These are phyloP conservation scores for Rosalia funebris DNA, from an alignment of 2,888 invertebrate species.

Conservation along the genomic window DNA sequence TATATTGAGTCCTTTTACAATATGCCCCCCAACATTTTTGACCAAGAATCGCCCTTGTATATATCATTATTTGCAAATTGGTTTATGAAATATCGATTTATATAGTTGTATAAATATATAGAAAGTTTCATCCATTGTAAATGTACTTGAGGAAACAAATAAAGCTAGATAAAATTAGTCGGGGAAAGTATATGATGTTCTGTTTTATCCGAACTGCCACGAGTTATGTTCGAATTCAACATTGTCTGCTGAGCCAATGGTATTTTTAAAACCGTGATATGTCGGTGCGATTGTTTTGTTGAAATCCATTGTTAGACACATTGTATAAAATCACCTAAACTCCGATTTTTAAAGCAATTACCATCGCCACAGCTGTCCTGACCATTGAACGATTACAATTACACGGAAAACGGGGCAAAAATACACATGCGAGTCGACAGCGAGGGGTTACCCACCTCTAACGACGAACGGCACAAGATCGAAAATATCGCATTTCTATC, in stretches of 20 bases:
- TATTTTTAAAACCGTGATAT: conserved; percentile 13
- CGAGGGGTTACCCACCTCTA: conserved; percentile 19
- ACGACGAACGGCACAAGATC: conserved; percentile 15
- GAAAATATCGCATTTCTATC: conserved; percentile 23
- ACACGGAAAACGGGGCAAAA: conserved; percentile 50
- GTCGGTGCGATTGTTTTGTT: conserved; percentile 42
- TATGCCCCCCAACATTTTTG: too few relatives aligned
- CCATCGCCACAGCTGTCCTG: conserved; percentile 53
- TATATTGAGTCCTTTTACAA: too few relatives aligned
- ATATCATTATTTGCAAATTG: too few relatives aligned
- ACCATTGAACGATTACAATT: conserved; percentile 54
- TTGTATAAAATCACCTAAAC: conserved; percentile 53
- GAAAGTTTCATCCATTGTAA: too few relatives aligned
- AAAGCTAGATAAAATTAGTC: too few relatives aligned
- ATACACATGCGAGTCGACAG: conserved; percentile 35
- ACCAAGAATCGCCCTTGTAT: too few relatives aligned
- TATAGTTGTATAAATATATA: too few relatives aligned
- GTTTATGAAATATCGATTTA: too few relatives aligned
- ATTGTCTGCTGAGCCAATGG: not conserved
- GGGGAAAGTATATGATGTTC: too few relatives aligned
- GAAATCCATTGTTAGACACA: conserved; percentile 43
- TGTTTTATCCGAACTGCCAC: too few relatives aligned
- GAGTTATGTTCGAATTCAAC: too few relatives aligned
- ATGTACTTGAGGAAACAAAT: too few relatives aligned
- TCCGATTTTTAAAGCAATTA: conserved; percentile 55